These are phyloP conservation scores for Parazoanthus swiftii DNA, from an alignment of 92 coral and sea anemone genomes.

Conservation along the genomic window DNA sequence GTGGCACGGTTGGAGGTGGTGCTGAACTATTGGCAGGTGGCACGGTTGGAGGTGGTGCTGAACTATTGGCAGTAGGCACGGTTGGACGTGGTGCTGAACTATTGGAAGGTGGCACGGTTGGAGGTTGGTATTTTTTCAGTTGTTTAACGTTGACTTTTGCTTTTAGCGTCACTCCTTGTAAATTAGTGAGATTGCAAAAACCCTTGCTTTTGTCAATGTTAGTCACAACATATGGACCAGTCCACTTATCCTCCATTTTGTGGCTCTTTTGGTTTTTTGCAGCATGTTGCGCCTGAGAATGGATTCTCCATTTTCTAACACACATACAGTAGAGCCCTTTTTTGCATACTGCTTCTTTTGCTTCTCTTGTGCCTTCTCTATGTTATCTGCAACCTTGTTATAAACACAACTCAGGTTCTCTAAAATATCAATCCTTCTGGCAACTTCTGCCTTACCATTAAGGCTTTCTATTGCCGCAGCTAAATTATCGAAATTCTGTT, in stretches of 20 bases:
- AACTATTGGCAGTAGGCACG: background rate
- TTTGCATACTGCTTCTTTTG: background rate
- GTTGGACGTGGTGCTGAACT: background rate
- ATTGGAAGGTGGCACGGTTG: background rate
- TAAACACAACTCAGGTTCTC: background rate
- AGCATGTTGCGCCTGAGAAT: slow-evolving; percentile 44
- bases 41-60: background rate
- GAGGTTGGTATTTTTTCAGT: slow-evolving; percentile 15
- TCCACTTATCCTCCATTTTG: slow-evolving; percentile 48
- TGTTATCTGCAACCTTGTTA: too few species aligned
- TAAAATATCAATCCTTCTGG: background rate
- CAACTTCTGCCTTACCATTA: background rate
- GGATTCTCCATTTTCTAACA: background rate
- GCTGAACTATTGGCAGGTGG: background rate
- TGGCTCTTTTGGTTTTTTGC: slow-evolving; percentile 38
- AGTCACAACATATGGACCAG: slow-evolving; percentile 28
- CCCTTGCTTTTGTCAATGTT: slow-evolving; percentile 36
- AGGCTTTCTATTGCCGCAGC: background rate
- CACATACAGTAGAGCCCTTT: too few species aligned
- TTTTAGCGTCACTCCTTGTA: slow-evolving; percentile 17
- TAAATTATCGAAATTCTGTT: background rate
- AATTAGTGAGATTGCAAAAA: slow-evolving; percentile 28
- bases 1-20: background rate
- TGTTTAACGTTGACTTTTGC: slow-evolving; percentile 29
- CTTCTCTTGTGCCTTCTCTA: slow-evolving; percentile 17